Conservation (phyloP, 2,888 invertebrate species). For the Globia sparganii region DNA sequence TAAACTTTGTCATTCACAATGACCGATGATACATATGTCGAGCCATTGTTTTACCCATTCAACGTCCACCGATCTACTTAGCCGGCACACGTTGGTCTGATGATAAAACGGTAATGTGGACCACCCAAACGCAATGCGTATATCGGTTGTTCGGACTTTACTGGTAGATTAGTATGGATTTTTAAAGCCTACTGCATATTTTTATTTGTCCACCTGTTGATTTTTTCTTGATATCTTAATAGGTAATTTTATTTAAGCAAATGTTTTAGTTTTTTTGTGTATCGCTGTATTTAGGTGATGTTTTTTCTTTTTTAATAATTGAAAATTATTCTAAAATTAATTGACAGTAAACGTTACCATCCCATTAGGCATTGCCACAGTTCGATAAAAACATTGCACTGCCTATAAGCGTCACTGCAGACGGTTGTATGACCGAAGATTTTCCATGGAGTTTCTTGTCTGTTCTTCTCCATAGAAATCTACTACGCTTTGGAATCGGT, state of each 20-base stretch:
- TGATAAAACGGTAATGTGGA: slow-evolving; percentile 86
- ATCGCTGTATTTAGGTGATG: not conserved
- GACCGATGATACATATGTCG: slow-evolving; percentile 56
- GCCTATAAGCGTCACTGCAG: not conserved
- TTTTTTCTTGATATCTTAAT: not conserved
- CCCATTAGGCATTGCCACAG: not conserved
- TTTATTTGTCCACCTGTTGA: not conserved
- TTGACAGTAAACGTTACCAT: not conserved
- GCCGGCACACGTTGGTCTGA: slow-evolving; percentile 66
- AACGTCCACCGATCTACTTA: slow-evolving; percentile 66
- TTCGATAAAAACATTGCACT: not conserved
- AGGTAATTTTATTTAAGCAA: not conserved
- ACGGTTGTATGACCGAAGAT: not conserved
- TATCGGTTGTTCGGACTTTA: slow-evolving; percentile 69
- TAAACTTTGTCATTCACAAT: slow-evolving; percentile 48
- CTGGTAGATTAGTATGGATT: slow-evolving; percentile 68
- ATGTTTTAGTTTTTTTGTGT: not conserved
- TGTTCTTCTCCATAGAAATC: no score
- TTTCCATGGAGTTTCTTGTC: no score
- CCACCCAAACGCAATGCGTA: slow-evolving; percentile 83
- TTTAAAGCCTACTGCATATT: not conserved
- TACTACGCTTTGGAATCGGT: no score
- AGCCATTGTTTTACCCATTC: slow-evolving; percentile 53
- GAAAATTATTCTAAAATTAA: not conserved
- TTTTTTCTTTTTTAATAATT: not conserved